Base-by-base conservation (phyloP, 2,113 vertebrate species). In the rat (Rattus norvegicus) region DNA sequence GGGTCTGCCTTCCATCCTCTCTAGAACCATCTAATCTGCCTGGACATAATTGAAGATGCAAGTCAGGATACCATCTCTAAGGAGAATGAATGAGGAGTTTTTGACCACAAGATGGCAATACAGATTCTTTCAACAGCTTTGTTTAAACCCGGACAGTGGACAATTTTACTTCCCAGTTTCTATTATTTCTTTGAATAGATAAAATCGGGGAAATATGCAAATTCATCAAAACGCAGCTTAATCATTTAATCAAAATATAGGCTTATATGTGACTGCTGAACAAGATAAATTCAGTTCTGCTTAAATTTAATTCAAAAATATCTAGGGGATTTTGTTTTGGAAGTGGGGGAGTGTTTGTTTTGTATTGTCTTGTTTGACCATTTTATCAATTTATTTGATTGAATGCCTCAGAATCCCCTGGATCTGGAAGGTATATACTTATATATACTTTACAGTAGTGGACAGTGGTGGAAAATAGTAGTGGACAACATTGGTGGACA, bases 31-130 rank as follows among this genome's bases (percentile, higher is more conserved):
- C 61, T 28, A 19, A 65, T 65, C 47, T 4, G 2, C 36, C 90
- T 76, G 26, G 36, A 89, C 39, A 6, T 47, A 39, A 33, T 80
- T 49, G 33, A 88, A 30, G 79, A 84, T 2, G 26, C 83, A 79
- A 39, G 63, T n/a, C 16, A n/a, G 30, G 13, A 69, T 39, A 59
- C 30, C 88, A n/a, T 39, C 73, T 91, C 33, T 39, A 16, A 28
- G 2, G 26, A 33, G n/a, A 93, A 72, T 12, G 16, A 0, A 20
- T 36, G 49, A 16, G 24, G 20, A 94, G 36, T 28, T 36, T 1
- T 83, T 75, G 30, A 9, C 73, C 97, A 94, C 93, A 90, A 95
- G 97, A 88, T 97, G 97, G 79, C 56, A 1, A 49, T 93, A 87
- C 22, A 89, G 67, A 81, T 70, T 72, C 47, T 52, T 91, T 80